Conservation (phyloP, 35 echinoderm and acorn worm species). For the Apostichopus japonicus region DNA sequence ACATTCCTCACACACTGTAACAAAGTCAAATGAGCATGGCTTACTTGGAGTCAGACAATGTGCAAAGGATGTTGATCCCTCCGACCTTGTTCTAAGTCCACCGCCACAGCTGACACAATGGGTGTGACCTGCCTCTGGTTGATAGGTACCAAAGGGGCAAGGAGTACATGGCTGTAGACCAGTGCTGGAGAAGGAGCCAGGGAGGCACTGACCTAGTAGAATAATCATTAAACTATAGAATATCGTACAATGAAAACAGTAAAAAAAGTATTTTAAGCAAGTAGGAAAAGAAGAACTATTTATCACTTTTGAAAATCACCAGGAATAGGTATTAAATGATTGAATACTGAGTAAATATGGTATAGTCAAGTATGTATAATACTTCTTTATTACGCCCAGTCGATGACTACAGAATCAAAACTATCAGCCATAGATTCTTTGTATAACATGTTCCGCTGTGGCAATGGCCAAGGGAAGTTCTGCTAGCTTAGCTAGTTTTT, state of each 20-base stretch:
- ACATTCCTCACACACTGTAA: no score
- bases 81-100: slow-evolving; percentile 63
- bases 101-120: slow-evolving; percentile 84
- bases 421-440: no score
- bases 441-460: no score
- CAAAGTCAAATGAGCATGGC: neutral
- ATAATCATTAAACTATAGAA: neutral
- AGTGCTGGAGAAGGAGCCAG: slow-evolving; percentile 80
- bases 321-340: no score
- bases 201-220: slow-evolving; percentile 76
- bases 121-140: slow-evolving; percentile 83
- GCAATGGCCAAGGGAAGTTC: no score
- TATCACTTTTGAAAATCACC: no score
- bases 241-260: neutral
- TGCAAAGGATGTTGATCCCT: slow-evolving; percentile 78
- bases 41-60: slow-evolving; percentile 79
- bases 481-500: no score
- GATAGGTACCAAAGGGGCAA: slow-evolving; percentile 82
- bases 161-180: slow-evolving; percentile 79
- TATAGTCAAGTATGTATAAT: no score
- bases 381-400: no score
- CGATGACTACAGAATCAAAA: no score
- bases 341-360: no score
- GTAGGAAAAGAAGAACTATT: no score
- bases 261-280: neutral